Base-by-base conservation (phyloP, 2,888 invertebrate genomes). In the Cremastinae sp. region DNA sequence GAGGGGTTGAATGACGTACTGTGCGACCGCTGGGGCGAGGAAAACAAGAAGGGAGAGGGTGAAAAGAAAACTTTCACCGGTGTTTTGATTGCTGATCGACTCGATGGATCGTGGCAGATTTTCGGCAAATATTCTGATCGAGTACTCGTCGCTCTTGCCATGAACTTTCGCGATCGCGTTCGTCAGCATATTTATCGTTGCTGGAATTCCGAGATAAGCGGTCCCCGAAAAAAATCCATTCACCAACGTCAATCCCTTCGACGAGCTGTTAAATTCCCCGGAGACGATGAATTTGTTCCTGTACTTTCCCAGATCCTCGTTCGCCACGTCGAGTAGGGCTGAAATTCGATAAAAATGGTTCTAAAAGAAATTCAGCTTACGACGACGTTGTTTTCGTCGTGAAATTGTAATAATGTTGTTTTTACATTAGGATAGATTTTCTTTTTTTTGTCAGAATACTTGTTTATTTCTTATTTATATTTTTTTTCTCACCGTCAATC, bases 1-100 rank as follows among this genome's bases (percentile, higher is more conserved):
- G 79, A 93, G 92, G 2, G 94, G 93, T 69, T 95, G 92, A 0
- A 92, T 87, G 0, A 93, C 90, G 75, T 92, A 92, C 80, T 92
- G 90, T 0, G 91, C 90, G 14, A 90, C 82, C n/a, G 92, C 87
- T 1, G 79, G 79, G 3, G 73, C 79, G 20, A 92, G 85, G 62
- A 81, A 81, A 34, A 81, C 77, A 0, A 75, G 18, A 2, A 82
- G 62, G 82, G 85, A 28, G 68, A 79, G 14, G 78, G 84, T 58
- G 83, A 87, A 22, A 81, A 54, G 10, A 82, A 75, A 5, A 79
- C 83, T 38, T 0, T 49, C 68, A 1, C n/a, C 59, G 0, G 14
- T 74, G 56, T 0, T 75, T 79, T 5, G 54, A 53, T 65, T 1
- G 12, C 18, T 28, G 5, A 70, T 64, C 2, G 71, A 45, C 0